Conservation (phyloP, 2,113 vertebrate species). For the Pithys albifrons region DNA sequence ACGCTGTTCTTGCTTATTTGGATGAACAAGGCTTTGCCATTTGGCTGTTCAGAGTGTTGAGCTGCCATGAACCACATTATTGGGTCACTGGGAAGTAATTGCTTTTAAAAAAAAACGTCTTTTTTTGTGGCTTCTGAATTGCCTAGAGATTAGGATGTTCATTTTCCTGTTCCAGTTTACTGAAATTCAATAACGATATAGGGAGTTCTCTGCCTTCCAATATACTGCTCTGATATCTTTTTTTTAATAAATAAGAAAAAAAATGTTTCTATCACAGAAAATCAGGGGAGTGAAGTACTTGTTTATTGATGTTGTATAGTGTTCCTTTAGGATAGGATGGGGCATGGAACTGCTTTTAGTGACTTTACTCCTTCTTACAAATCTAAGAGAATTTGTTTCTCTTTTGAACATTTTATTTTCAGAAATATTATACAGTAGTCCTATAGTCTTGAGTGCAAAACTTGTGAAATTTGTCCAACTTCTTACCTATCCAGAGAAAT, state of each 20-base stretch:
- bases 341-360: not conserved
- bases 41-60: constrained; percentile 61
- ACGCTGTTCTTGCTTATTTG: not conserved
- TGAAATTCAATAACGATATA: constrained; percentile 35
- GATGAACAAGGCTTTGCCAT: constrained; percentile 40
- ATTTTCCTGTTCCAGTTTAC: not conserved
- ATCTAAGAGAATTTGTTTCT: not conserved
- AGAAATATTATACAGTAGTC: not conserved
- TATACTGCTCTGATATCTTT: not conserved
- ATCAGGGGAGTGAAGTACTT: not conserved
- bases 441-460: not conserved
- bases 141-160: constrained; percentile 36
- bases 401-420: not conserved
- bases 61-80: constrained; percentile 38
- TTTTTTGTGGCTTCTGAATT: not conserved
- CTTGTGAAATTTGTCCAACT: not conserved
- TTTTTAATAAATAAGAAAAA: constrained; percentile 19
- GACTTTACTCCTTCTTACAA: not conserved
- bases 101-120: constrained; percentile 8
- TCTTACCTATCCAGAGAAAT: not conserved
- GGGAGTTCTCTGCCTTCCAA: constrained; percentile 3
- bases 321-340: not conserved
- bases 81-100: constrained; percentile 66
- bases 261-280: not conserved
- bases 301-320: not conserved